Percentiles rank a stretch among this genome's conserved stretches.
Conservation (phyloP, 2,888 invertebrate species). For the Euzetes globulus region DNA sequence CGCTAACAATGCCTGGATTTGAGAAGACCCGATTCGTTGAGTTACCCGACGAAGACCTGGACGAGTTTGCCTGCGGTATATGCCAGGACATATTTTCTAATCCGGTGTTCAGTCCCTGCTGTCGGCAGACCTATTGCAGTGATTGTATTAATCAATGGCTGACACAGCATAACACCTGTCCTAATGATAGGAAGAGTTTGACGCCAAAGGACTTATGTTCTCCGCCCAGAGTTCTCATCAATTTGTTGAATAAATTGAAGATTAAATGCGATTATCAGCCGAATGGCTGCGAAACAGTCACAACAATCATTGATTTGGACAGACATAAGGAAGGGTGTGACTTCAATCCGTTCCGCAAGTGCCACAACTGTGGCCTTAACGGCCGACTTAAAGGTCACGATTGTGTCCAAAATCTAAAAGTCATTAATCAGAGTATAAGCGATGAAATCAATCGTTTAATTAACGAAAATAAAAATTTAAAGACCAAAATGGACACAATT, state of each 20-base stretch:
- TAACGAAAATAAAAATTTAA: too few relatives aligned
- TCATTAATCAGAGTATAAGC: too few relatives aligned
- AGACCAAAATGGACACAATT: too few relatives aligned
- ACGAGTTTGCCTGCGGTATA: background rate
- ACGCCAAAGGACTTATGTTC: background rate
- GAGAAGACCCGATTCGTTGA: too few relatives aligned
- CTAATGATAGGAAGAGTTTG: background rate
- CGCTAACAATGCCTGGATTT: too few relatives aligned
- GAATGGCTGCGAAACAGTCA: background rate
- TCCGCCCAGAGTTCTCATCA: background rate
- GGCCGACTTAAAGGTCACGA: background rate
- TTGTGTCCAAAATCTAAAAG: background rate
- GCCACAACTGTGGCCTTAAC: background rate
- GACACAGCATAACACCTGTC: background rate
- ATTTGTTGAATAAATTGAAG: background rate
- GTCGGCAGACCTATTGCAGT: conserved; percentile 20
- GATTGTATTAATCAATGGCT: background rate
- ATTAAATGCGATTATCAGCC: background rate
- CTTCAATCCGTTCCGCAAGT: conserved; percentile 2
- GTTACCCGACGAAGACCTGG: background rate
- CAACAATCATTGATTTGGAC: background rate
- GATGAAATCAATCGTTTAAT: too few relatives aligned
- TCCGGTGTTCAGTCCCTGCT: background rate
- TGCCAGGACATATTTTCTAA: background rate
- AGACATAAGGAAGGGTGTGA: background rate